Percentiles rank a stretch among this genome's conserved stretches.
phyloP scores from a whole-genome alignment of 2,888 invertebrate species.

The Acrocyrtus sp. region DNA sequence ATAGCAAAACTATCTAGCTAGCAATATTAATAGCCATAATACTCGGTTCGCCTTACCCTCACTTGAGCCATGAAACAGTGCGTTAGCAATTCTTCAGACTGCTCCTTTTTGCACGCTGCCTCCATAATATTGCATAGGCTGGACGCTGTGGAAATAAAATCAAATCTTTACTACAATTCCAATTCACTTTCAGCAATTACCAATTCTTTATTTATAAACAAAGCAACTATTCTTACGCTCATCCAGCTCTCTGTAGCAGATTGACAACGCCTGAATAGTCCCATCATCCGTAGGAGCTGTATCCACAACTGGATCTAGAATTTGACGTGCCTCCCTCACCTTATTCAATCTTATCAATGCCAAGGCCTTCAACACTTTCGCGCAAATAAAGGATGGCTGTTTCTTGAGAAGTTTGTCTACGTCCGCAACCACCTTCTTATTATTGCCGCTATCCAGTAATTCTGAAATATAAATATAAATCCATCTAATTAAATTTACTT shows the following conservation, averaged over 20 bases:
- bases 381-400: constrained; percentile 87
- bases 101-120: constrained; percentile 83
- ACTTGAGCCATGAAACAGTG: constrained; percentile 97
- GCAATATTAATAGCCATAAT: too few relatives aligned
- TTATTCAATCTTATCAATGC: constrained; percentile 90
- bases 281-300: constrained; percentile 86
- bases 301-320: constrained; percentile 81
- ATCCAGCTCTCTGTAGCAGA: constrained; percentile 92
- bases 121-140: constrained; percentile 91
- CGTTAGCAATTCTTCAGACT: constrained; percentile 90
- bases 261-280: constrained; percentile 93
- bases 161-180: too few relatives aligned
- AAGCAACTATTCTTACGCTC: constrained; percentile 75
- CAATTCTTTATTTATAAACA: too few relatives aligned
- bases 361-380: constrained; percentile 87
- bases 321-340: constrained; percentile 78
- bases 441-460: constrained; percentile 94
- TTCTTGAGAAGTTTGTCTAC: constrained; percentile 96
- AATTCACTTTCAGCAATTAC: too few relatives aligned
- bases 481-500: not conserved
- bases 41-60: too few relatives aligned
- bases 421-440: constrained; percentile 97
- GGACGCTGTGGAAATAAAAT: constrained; percentile 78
- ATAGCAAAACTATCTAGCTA: too few relatives aligned
- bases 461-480: too few relatives aligned